Conservation (phyloP, 2,113 vertebrate species). For the Orycteropus afer region DNA sequence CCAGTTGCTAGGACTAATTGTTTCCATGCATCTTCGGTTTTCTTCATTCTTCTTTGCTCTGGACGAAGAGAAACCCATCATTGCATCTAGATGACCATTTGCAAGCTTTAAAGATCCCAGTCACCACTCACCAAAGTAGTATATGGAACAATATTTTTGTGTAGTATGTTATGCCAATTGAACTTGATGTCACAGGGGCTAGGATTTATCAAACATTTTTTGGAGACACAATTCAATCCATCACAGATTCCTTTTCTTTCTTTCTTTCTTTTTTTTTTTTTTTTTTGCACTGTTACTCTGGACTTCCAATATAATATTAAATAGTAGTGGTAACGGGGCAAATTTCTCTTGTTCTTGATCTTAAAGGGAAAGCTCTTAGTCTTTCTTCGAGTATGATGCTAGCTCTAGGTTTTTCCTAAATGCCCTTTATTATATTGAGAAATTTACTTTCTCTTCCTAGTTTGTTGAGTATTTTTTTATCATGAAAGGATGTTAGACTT, state of each 20-base stretch:
- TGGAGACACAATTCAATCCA: background rate
- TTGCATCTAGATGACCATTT: too few relatives aligned
- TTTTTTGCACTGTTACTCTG: background rate
- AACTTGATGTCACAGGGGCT: too few relatives aligned
- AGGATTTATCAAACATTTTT: too few relatives aligned
- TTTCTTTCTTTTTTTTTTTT: background rate
- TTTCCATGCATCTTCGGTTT: too few relatives aligned
- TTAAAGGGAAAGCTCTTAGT: background rate
- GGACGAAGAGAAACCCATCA: too few relatives aligned
- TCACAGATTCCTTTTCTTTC: background rate
- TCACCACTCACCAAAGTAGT: too few relatives aligned
- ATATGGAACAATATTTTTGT: too few relatives aligned
- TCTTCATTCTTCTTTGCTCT: too few relatives aligned
- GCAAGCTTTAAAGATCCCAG: too few relatives aligned
- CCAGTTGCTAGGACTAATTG: too few relatives aligned
- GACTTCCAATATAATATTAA: background rate
- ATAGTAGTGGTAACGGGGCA: background rate
- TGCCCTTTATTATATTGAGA: background rate
- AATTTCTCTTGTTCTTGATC: background rate
- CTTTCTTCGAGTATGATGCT: background rate
- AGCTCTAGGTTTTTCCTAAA: background rate
- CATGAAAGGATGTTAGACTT: background rate
- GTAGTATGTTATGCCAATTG: too few relatives aligned
- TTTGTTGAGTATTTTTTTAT: background rate
- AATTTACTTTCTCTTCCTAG: background rate